Conservation (phyloP, 2,888 invertebrate genomes). For the Serrognathus titanus region DNA sequence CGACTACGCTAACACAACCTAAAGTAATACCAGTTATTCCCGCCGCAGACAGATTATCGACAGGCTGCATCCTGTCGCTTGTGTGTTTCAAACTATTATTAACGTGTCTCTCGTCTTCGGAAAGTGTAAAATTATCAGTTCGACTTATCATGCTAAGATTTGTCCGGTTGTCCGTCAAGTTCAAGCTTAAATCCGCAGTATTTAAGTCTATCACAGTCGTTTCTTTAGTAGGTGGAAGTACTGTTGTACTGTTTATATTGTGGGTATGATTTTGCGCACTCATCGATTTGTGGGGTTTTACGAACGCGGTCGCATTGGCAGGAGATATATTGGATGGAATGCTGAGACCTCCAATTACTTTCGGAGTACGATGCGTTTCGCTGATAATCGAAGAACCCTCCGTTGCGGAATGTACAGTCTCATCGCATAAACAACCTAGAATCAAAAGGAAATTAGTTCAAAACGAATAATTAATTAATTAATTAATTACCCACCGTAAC, state of each 20-base stretch:
- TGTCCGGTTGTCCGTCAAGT: slow-evolving; percentile 33
- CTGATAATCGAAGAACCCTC: slow-evolving; percentile 3
- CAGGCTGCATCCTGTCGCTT: slow-evolving; percentile 18
- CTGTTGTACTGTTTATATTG: slow-evolving; percentile 21
- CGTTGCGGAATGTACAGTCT: slow-evolving; percentile 10
- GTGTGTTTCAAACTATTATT: slow-evolving; percentile 21
- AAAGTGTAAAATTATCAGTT: slow-evolving; percentile 36
- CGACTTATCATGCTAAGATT: slow-evolving; percentile 33
- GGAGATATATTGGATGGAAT: slow-evolving; percentile 33
- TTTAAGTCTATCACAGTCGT: slow-evolving; percentile 45
- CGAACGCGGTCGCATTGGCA: background rate
- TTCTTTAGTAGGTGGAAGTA: slow-evolving; percentile 31
- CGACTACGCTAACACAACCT: slow-evolving; percentile 62
- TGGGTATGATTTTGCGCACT: slow-evolving; percentile 15
- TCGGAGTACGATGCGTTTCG: slow-evolving; percentile 1
- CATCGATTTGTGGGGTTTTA: slow-evolving; percentile 15
- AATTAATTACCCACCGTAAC: slow-evolving; percentile 3
- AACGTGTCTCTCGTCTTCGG: slow-evolving; percentile 18
- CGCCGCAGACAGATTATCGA: slow-evolving; percentile 41
- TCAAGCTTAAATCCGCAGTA: slow-evolving; percentile 28
- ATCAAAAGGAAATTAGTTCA: background rate
- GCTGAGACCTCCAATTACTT: slow-evolving; percentile 1
- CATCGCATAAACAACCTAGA: background rate
- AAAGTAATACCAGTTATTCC: slow-evolving; percentile 67
- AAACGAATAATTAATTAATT: background rate